Evolutionary conservation across 2,113 vertebrate genomes (phyloP).

Genomic region (Polypterus bichir): DNA sequence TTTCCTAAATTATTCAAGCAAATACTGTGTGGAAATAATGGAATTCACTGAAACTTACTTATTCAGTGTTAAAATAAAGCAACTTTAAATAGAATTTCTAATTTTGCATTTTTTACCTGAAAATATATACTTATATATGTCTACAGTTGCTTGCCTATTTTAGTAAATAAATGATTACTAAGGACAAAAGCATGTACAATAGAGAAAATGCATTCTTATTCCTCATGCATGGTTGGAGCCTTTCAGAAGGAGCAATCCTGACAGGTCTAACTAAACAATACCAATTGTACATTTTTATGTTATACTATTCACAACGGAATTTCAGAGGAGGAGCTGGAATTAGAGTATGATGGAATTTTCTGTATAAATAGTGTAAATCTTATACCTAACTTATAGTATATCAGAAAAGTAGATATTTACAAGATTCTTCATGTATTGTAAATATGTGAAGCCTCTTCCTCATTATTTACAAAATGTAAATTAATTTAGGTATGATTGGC

Average conservation of each 20-base stretch:
- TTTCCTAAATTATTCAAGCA: slow-evolving; percentile 98
- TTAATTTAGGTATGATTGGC: no score
- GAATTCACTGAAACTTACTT: slow-evolving; percentile 88
- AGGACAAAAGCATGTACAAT: slow-evolving; percentile 1
- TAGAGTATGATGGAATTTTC: no score
- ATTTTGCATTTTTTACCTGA: slow-evolving; percentile 22
- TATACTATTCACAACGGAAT: no score
- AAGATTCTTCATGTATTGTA: no score
- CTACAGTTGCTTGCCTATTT: slow-evolving; percentile 8
- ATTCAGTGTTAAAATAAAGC: slow-evolving; percentile 78
- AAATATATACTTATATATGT: slow-evolving; percentile 3
- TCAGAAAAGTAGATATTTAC: no score
- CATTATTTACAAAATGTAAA: no score
- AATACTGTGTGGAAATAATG: slow-evolving; percentile 97
- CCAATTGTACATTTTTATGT: no score
- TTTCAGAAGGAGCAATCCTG: neutral
- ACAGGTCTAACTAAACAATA: neutral
- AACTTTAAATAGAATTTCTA: slow-evolving; percentile 51
- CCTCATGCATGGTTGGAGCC: neutral
- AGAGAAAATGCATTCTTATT: neutral
- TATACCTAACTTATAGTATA: no score
- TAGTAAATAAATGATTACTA: slow-evolving; percentile 26
- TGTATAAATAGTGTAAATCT: no score
- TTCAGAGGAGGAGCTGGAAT: no score
- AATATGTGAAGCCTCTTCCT: no score